A percentile compares a stretch with the other conserved stretches of the same genome.
Conservation (phyloP, 2,888 invertebrate genomes). For the Ennomos quercinarius region DNA sequence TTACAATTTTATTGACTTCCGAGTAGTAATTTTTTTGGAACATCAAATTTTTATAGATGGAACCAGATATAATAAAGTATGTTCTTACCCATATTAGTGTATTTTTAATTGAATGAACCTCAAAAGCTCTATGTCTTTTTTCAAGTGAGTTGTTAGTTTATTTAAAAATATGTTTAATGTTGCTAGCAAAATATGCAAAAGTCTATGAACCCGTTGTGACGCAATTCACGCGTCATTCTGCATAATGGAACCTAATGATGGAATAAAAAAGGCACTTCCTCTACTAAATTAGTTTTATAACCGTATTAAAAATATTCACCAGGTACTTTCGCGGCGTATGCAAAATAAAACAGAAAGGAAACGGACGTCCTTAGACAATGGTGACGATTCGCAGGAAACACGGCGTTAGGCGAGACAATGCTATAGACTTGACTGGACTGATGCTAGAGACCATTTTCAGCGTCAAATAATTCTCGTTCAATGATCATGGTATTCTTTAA, state of each 20-base stretch:
- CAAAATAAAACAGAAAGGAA: slow-evolving; percentile 70
- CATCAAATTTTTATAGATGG: too few species aligned
- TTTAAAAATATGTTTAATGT: not conserved
- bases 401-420: slow-evolving; percentile 65
- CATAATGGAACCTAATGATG: slow-evolving; percentile 35
- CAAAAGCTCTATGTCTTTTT: too few species aligned
- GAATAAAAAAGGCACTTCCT: slow-evolving; percentile 58
- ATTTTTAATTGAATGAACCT: too few species aligned
- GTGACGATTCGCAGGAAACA: slow-evolving; percentile 66
- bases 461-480: too few species aligned
- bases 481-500: too few species aligned
- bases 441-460: too few species aligned
- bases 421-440: slow-evolving; percentile 5
- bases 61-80: too few species aligned
- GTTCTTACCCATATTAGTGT: too few species aligned
- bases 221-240: slow-evolving; percentile 16
- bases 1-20: too few species aligned
- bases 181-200: not conserved
- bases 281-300: slow-evolving; percentile 53
- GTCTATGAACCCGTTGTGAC: slow-evolving; percentile 24
- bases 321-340: slow-evolving; percentile 64
- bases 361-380: slow-evolving; percentile 75
- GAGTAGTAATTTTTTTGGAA: too few species aligned
- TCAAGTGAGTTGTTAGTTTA: too few species aligned
- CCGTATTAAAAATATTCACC: slow-evolving; percentile 50